Conservation (phyloP, 92 coral and sea anemone genomes). For the Palythoa grandis region DNA sequence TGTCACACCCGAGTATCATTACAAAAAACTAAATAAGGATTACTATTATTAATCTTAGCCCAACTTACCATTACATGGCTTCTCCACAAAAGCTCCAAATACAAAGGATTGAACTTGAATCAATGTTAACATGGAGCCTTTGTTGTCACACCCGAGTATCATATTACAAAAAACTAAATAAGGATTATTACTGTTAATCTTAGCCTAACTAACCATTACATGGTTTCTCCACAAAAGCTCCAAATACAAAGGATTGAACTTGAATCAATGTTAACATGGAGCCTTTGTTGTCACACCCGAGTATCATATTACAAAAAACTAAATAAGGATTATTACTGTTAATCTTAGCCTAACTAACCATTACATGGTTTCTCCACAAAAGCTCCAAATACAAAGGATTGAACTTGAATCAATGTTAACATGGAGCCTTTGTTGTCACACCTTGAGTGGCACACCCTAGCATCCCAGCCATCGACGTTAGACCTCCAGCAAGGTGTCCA, state of each 20-base stretch:
- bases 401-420: not conserved
- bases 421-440: slow-evolving; percentile 28
- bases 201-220: slow-evolving; percentile 4
- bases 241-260: slow-evolving; percentile 14
- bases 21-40: no score
- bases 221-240: slow-evolving; percentile 20
- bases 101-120: slow-evolving; percentile 1
- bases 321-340: no score
- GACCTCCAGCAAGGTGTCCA: slow-evolving; percentile 23
- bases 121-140: not conserved
- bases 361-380: slow-evolving; percentile 19
- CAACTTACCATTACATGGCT: slow-evolving; percentile 26
- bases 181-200: no score
- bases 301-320: no score
- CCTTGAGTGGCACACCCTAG: not conserved
- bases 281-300: slow-evolving; percentile 14
- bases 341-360: not conserved
- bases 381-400: slow-evolving; percentile 26
- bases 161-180: no score
- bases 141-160: slow-evolving; percentile 40
- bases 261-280: not conserved
- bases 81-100: slow-evolving; percentile 20
- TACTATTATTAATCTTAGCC: no score
- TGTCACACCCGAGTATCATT: no score
- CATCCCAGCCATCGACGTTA: not conserved